A percentile compares a stretch with the other conserved stretches of the same genome.
Evolutionary conservation across 2,888 invertebrate genomes (phyloP).

Genomic region (Branchipolynoe longqiensis): DNA sequence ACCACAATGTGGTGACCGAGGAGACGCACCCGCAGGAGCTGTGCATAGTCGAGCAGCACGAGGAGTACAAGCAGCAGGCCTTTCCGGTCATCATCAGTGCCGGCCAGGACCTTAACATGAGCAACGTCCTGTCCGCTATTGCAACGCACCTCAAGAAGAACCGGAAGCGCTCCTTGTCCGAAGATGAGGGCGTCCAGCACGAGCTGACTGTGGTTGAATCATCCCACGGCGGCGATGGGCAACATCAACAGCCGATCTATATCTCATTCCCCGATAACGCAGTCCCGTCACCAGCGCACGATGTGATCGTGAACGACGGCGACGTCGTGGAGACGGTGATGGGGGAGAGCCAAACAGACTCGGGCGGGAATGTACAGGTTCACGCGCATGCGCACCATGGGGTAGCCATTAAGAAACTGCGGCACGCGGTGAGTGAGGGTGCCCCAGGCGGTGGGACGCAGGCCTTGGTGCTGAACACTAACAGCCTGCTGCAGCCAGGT

Average conservation of each 20-base stretch:
- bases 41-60: not conserved
- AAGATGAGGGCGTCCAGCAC: not conserved
- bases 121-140: conserved; percentile 59
- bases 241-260: conserved; percentile 24
- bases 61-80: not conserved
- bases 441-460: conserved; percentile 10
- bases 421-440: not conserved
- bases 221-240: not conserved
- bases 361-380: no score
- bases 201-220: not conserved
- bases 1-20: not conserved
- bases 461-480: conserved; percentile 24
- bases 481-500: conserved; percentile 5
- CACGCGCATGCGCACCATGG: not conserved
- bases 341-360: not conserved
- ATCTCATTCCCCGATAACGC: conserved; percentile 20
- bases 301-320: conserved; percentile 61
- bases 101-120: conserved; percentile 56
- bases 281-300: conserved; percentile 63
- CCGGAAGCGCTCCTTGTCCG: conserved; percentile 4
- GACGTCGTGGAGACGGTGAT: conserved; percentile 53
- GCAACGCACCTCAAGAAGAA: conserved; percentile 60
- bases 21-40: conserved; percentile 12
- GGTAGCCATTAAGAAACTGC: not conserved
- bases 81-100: conserved; percentile 24